Evolutionary conservation across 2,797 vertebrate genomes (phyloP), one percentile per base, ranked within the genome.

Genomic region (Xenopus petersii): DNA sequence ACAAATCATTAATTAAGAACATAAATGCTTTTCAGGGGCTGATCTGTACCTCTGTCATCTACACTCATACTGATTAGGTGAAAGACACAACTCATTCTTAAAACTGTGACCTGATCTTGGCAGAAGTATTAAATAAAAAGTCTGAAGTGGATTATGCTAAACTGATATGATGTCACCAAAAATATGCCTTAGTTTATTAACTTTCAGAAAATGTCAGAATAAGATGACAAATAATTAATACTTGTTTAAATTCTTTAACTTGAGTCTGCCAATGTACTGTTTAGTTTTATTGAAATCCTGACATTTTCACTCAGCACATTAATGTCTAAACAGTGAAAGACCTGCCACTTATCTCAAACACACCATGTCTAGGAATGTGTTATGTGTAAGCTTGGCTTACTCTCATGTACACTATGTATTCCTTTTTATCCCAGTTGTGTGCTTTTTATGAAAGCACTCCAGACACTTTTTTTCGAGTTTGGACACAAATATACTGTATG

Each of bases 221-320:
- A 80, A 78, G 83, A 81, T 42, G 67, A 74, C 30, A 63, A 75
- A 75, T 83, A 85, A 88, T 89, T 87, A 88, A 87, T 85, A 83
- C 81, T 80, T 85, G 83, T 82, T 85, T 86, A 84, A 87, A 83
- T 85, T 85, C 82, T 83, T 81, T 82, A 75, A 80, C 71, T 70
- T 70, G 70, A 64, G 74, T 80, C 77, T 76, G 84, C 79, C 51
- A 83, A 80, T 79, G 81, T 81, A 80, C 80, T 88, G 84, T 88
- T 89, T 86, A 83, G 82, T 87, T 87, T 87, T 85, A 88, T 84
- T 78, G 84, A 80, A 83, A 87, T 75, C 84, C 83, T 88, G 85
- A 89, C 83, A 81, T 84, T 86, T 86, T 86, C 84, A 87, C 83
- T 89, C 87, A 86, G 80, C 83, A 80, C 83, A 73, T 86, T 87